phyloP scores from a whole-genome alignment of 2,113 vertebrate species.

The Corvus moneduloides region DNA sequence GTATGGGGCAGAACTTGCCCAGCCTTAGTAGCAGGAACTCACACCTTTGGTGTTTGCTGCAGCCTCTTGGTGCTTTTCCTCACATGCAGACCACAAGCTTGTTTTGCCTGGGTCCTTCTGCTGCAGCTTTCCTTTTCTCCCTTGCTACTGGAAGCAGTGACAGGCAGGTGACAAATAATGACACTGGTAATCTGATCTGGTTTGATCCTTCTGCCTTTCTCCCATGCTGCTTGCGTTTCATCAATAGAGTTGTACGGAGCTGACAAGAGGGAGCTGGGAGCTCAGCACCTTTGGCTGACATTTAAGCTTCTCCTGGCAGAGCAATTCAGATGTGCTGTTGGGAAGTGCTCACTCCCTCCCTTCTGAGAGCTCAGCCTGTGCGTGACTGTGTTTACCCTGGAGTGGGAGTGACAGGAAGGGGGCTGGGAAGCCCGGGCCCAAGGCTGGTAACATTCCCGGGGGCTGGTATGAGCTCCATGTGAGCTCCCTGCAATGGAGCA shows the following conservation, averaged over 20 bases:
- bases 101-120: background rate
- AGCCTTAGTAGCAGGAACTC: background rate
- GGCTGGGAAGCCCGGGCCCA: background rate
- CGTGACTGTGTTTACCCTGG: background rate
- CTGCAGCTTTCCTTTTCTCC: background rate
- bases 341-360: background rate
- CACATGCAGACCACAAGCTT: background rate
- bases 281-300: background rate
- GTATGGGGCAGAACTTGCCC: accelerated
- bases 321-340: accelerated
- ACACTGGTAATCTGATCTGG: background rate
- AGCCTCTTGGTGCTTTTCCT: background rate
- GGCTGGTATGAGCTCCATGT: accelerated
- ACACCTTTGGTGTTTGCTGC: background rate
- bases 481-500: background rate
- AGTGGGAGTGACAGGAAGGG: accelerated
- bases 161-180: background rate
- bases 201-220: background rate
- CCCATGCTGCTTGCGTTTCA: background rate
- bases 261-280: background rate
- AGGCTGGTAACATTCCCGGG: accelerated
- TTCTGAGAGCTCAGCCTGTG: background rate
- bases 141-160: background rate
- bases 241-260: background rate
- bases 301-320: background rate